Percentiles rank a stretch among this genome's conserved stretches.
Conservation (phyloP, 2,797 vertebrate genomes). For the Erethizon dorsatum region DNA sequence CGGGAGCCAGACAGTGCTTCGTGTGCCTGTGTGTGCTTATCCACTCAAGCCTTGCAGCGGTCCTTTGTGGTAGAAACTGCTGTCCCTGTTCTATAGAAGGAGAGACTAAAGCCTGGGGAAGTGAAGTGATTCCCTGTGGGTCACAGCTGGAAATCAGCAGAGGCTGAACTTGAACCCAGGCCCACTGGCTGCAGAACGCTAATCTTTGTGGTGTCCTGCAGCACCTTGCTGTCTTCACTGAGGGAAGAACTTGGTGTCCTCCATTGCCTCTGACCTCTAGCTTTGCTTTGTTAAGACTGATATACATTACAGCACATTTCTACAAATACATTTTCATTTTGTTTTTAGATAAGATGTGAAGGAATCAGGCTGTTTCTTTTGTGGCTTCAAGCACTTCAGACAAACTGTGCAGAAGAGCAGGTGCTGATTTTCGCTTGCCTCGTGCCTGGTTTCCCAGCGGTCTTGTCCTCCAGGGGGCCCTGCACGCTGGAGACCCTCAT, state of each 20-base stretch:
- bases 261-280: background rate
- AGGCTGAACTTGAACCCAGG: background rate
- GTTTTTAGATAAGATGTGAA: constrained; percentile 96
- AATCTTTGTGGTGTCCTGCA: background rate
- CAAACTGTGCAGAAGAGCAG: constrained; percentile 97
- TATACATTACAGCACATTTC: background rate
- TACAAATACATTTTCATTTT: constrained; percentile 15
- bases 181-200: background rate
- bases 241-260: constrained; percentile 23
- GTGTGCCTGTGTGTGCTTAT: too few relatives aligned
- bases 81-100: background rate
- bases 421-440: constrained; percentile 98
- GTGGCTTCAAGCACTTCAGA: constrained; percentile 98
- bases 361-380: constrained; percentile 98
- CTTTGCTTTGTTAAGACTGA: constrained; percentile 40
- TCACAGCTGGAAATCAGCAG: background rate
- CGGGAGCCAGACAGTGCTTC: background rate
- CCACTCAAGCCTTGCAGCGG: background rate
- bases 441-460: constrained; percentile 97
- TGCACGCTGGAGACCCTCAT: constrained; percentile 98
- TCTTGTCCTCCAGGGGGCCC: constrained; percentile 94
- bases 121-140: background rate
- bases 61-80: background rate
- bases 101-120: background rate
- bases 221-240: background rate